Evolutionary conservation across 2,888 invertebrate genomes (phyloP), one percentile per base, ranked within the genome.

Genomic region (Melangyna quadrimaculata): DNA sequence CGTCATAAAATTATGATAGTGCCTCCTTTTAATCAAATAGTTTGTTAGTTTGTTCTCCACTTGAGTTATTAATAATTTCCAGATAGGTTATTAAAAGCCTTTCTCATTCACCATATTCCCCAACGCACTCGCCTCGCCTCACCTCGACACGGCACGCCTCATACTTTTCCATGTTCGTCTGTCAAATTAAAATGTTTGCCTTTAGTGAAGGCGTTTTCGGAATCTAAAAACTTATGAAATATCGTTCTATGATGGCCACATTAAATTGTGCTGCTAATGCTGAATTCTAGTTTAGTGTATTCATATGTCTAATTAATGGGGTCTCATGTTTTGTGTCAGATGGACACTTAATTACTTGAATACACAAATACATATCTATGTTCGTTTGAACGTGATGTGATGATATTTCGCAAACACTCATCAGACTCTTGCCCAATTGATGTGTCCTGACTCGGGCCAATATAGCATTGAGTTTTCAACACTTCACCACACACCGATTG

Each of bases 291-390:
- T 67, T 37, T 67, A 22, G 65, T 77, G 59, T 72, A 19, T 79
- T 73, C 61, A 80, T 67, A 75, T 77, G 53, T 55, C 77, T 86
- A 77, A 86, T 86, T 86, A 77, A 86, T 86, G 75, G 77, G 72
- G 72, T 86, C 61, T 77, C 61, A 80, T 86, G 84, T 86, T 86
- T 61, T 67, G 75, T 77, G 80, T 86, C 84, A 86, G 84, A 86
- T 86, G 77, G 75, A 63, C 84, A 77, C 72, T 86, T 80, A 80
- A 86, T 86, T 86, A 80, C 80, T 72, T 40, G 55, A 67, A 19
- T 45, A 45, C 27, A 6, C 6, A 6, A 4, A 6, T n/a, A n/a
- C n/a, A n/a, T n/a, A n/a, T n/a, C 43, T 74, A 74, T n/a, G n/a
- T n/a, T n/a, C n/a, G n/a, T n/a, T n/a, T n/a, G n/a, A n/a, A n/a